Conservation (phyloP, 2,797 vertebrate genomes). For the Anguilla megastoma region DNA sequence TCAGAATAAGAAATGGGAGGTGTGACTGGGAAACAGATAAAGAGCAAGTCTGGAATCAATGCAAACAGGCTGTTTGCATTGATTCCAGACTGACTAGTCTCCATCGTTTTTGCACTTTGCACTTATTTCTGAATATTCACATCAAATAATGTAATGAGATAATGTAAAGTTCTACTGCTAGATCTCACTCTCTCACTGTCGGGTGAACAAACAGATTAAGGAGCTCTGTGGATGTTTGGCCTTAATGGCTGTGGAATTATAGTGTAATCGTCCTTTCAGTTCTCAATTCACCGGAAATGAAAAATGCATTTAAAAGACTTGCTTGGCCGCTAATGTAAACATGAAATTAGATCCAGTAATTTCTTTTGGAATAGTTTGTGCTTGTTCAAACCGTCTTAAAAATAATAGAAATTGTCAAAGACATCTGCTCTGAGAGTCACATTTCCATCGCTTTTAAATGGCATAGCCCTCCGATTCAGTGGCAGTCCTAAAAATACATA, state of each 20-base stretch:
- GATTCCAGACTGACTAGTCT: neutral
- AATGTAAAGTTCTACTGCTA: too few relatives aligned
- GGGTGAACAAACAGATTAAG: neutral
- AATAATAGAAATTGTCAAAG: neutral
- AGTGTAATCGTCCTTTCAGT: neutral
- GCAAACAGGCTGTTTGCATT: neutral
- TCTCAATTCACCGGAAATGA: neutral
- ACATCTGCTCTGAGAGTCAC: neutral
- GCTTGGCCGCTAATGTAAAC: neutral
- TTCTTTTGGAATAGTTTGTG: neutral
- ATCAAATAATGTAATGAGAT: neutral
- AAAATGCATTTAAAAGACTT: neutral
- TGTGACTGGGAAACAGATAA: neutral
- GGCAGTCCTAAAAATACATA: constrained; percentile 15
- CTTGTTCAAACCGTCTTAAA: neutral
- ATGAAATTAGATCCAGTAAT: neutral
- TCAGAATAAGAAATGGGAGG: neutral
- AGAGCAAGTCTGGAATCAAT: too few relatives aligned
- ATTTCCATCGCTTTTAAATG: neutral
- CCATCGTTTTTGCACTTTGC: neutral
- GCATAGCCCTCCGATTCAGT: neutral
- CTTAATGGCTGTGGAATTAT: neutral
- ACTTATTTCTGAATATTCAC: neutral
- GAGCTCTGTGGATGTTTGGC: neutral
- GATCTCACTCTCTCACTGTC: neutral